These are phyloP conservation scores for Amblyopsis rosae DNA, from an alignment of 2,113 vertebrate genomes.

Conservation along the genomic window DNA sequence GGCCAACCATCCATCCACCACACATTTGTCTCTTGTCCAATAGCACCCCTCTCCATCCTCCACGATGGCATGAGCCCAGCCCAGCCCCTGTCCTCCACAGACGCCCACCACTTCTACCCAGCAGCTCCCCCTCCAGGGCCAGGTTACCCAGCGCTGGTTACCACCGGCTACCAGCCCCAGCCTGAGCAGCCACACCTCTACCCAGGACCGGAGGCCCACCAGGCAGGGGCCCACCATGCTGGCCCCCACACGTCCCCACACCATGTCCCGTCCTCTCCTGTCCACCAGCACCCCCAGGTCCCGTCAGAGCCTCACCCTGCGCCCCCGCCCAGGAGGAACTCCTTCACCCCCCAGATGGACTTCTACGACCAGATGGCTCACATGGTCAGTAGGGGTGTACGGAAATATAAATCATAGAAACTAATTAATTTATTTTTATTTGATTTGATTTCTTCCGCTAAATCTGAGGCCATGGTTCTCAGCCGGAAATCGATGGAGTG, in stretches of 20 bases:
- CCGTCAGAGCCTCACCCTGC: constrained; percentile 55
- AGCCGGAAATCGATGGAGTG: too few relatives aligned
- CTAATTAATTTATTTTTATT: too few relatives aligned
- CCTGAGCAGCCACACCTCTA: constrained; percentile 59
- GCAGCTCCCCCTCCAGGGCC: constrained; percentile 63
- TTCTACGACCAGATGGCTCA: constrained; percentile 82
- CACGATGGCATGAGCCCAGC: constrained; percentile 69
- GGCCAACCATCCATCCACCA: neutral
- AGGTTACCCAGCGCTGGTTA: constrained; percentile 46
- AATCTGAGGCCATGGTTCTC: too few relatives aligned
- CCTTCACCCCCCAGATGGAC: constrained; percentile 78
- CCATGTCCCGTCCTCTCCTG: constrained; percentile 28
- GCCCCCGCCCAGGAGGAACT: constrained; percentile 64
- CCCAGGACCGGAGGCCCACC: constrained; percentile 45
- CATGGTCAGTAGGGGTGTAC: constrained; percentile 75
- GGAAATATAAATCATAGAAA: too few relatives aligned
- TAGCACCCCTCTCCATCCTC: constrained; percentile 81
- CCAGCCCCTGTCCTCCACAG: constrained; percentile 34
- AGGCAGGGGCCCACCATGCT: constrained; percentile 11
- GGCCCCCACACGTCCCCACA: constrained; percentile 50
- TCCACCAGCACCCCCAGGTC: constrained; percentile 18
- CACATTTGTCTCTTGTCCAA: constrained; percentile 17
- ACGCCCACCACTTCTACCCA: constrained; percentile 77
- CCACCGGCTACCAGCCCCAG: constrained; percentile 72
- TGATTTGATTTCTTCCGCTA: too few relatives aligned